A percentile compares a stretch with the other conserved stretches of the same genome.
phyloP scores from a whole-genome alignment of 1,140 invertebrate genomes.

The Drosophila baimaii region DNA sequence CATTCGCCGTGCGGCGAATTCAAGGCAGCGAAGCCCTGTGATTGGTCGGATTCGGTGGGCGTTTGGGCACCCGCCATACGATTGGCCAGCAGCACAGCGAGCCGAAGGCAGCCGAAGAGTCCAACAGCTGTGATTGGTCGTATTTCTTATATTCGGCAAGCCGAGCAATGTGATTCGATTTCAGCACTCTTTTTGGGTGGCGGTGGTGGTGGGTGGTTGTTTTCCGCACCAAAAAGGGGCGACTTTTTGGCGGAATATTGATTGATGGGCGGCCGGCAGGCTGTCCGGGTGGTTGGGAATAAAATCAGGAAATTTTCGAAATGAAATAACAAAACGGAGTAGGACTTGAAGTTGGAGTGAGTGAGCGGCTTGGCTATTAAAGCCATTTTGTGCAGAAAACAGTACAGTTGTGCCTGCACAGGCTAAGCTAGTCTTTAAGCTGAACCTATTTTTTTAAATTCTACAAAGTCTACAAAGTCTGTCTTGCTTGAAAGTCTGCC shows the following conservation, averaged over 20 bases:
- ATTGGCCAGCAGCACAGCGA: conserved; percentile 15
- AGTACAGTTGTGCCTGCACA: conserved; percentile 26
- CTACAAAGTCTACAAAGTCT: conserved; percentile 8
- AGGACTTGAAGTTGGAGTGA: conserved; percentile 5
- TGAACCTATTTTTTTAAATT: background rate
- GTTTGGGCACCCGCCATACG: background rate
- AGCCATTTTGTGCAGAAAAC: background rate
- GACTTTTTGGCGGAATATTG: conserved; percentile 58
- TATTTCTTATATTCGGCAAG: conserved; percentile 13
- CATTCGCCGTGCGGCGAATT: conserved; percentile 44
- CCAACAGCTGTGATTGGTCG: conserved; percentile 8
- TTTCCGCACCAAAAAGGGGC: conserved; percentile 34
- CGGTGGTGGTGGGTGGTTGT: conserved; percentile 51
- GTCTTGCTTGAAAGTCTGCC: conserved; percentile 7
- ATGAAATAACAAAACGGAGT: background rate
- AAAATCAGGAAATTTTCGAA: conserved; percentile 7
- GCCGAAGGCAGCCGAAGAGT: conserved; percentile 37
- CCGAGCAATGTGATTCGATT: conserved; percentile 31
- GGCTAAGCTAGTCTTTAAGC: conserved; percentile 5
- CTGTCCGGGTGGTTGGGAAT: conserved; percentile 33
- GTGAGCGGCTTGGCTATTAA: background rate
- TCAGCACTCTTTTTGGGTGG: conserved; percentile 18
- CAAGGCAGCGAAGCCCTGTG: background rate
- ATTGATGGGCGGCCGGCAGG: conserved; percentile 51
- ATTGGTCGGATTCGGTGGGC: conserved; percentile 40